A percentile compares a stretch with the other conserved stretches of the same genome.
Conservation (phyloP, 30 jellyfish, hydroid and myxozoan genomes). For the Aurelia sp. region DNA sequence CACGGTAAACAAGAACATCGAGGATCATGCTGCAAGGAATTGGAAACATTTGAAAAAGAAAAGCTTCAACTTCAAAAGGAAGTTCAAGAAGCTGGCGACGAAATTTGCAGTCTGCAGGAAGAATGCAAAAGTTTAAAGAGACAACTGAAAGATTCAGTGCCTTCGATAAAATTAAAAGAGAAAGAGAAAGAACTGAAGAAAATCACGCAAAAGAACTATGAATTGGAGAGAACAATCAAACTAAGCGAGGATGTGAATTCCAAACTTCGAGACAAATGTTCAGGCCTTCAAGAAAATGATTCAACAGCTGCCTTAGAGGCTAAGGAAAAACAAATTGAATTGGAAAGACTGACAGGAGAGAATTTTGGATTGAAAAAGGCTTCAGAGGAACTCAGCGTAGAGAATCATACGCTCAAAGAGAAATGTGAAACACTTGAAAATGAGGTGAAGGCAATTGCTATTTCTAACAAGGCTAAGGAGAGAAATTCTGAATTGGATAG, state of each 20-base stretch:
- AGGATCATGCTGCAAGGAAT: too few species aligned
- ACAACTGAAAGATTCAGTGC: slow-evolving; percentile 11
- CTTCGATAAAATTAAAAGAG: neutral
- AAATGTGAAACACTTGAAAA: neutral
- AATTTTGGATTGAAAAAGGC: neutral
- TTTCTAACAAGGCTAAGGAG: neutral
- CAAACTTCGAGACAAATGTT: too few species aligned
- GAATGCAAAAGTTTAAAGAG: neutral
- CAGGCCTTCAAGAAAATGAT: neutral
- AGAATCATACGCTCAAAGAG: neutral
- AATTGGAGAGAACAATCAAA: neutral
- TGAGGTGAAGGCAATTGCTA: neutral
- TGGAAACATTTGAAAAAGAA: too few species aligned
- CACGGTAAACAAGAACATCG: too few species aligned
- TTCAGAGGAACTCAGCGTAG: neutral
- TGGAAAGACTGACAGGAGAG: neutral
- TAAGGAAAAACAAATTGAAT: neutral
- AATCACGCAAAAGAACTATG: neutral
- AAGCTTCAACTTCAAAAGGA: too few species aligned
- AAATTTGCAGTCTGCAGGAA: neutral
- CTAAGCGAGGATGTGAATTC: too few species aligned
- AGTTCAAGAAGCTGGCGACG: neutral
- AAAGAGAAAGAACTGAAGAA: neutral
- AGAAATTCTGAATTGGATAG: neutral
- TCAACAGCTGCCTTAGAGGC: neutral